phyloP scores from a whole-genome alignment of 2,888 invertebrate genomes.

The Protophormia terraenovae region DNA sequence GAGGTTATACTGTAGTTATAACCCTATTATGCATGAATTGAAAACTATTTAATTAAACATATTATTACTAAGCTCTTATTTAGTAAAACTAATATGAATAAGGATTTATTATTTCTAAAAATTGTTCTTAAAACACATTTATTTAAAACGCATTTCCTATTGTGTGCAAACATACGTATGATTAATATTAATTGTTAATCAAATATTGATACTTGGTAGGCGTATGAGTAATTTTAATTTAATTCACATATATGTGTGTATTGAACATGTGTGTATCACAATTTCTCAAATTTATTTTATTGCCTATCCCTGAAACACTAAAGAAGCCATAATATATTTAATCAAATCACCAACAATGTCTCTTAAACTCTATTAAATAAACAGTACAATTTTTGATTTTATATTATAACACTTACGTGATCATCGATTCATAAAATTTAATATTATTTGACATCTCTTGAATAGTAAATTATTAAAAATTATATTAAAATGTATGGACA shows the following conservation, averaged over 20 bases:
- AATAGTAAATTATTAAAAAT: background rate
- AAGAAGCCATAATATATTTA: background rate
- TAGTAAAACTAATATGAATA: too few relatives aligned
- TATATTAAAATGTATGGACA: background rate
- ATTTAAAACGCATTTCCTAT: background rate
- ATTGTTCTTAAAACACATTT: too few relatives aligned
- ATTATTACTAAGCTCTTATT: too few relatives aligned
- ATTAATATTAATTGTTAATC: background rate
- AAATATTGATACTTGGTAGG: background rate
- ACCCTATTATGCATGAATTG: too few relatives aligned
- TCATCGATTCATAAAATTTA: background rate
- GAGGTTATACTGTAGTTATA: too few relatives aligned
- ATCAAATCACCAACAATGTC: background rate
- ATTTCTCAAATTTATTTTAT: background rate
- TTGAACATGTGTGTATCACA: background rate
- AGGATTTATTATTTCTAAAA: too few relatives aligned
- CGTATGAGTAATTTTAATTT: background rate
- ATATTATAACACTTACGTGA: constrained; percentile 24
- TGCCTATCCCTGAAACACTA: background rate
- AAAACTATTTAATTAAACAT: too few relatives aligned
- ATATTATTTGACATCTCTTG: background rate
- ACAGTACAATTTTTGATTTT: background rate
- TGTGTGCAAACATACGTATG: background rate
- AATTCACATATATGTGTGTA: background rate
- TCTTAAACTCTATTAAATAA: background rate